Percentiles rank a stretch among this genome's conserved stretches.
phyloP scores from a whole-genome alignment of 2,113 vertebrate species.

The Myxocyprinus asiaticus region DNA sequence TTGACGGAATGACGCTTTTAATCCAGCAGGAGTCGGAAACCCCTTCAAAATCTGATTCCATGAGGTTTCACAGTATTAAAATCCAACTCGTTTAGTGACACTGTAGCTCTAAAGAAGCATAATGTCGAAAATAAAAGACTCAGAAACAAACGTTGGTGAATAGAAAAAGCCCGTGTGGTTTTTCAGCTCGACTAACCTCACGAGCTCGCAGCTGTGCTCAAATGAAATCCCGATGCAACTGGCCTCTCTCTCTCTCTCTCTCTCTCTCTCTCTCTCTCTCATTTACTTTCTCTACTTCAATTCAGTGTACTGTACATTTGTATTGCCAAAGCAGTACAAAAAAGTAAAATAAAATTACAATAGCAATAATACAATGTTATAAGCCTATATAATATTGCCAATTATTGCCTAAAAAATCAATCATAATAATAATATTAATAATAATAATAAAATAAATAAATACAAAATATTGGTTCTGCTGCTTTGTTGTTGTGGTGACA shows the following conservation, averaged over 20 bases:
- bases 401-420: too few species aligned
- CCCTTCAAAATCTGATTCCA: slow-evolving; percentile 41
- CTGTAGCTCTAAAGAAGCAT: slow-evolving; percentile 28
- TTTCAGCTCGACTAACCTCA: slow-evolving; percentile 11
- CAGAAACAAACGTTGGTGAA: not conserved
- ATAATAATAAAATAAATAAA: too few species aligned
- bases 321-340: too few species aligned
- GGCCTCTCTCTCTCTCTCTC: slow-evolving; percentile 40
- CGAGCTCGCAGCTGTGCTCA: slow-evolving; percentile 49
- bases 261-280: slow-evolving; percentile 34
- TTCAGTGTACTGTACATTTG: too few species aligned
- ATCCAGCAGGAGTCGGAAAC: slow-evolving; percentile 46
- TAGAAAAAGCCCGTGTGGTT: slow-evolving; percentile 1
- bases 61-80: slow-evolving; percentile 14
- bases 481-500: too few species aligned
- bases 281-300: slow-evolving; percentile 29
- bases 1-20: slow-evolving; percentile 37
- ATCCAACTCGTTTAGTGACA: slow-evolving; percentile 25
- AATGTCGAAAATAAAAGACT: slow-evolving; percentile 1
- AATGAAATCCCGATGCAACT: slow-evolving; percentile 62
- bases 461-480: too few species aligned
- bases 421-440: too few species aligned
- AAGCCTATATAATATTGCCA: too few species aligned
- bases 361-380: too few species aligned
- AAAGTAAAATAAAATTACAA: too few species aligned